A percentile compares a stretch with the other conserved stretches of the same genome.
These are phyloP conservation scores for Brachyistius frenatus DNA, from an alignment of 2,113 vertebrate species.

Conservation along the genomic window DNA sequence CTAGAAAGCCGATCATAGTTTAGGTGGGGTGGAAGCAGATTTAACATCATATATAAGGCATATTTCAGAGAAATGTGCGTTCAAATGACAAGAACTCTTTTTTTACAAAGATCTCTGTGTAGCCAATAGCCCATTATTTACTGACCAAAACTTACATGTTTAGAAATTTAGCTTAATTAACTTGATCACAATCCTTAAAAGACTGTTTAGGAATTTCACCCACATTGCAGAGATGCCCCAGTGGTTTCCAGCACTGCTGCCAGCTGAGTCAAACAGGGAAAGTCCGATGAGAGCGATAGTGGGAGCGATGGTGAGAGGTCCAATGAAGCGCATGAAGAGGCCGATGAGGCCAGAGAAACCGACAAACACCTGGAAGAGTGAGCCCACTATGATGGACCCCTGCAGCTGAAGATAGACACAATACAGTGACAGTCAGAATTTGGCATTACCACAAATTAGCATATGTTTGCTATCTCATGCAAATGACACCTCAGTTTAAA, in stretches of 20 bases:
- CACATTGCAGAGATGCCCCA: conserved; percentile 94
- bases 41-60: neutral
- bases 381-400: conserved; percentile 93
- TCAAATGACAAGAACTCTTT: neutral
- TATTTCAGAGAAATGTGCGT: neutral
- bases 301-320: conserved; percentile 96
- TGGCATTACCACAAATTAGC: neutral
- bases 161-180: no score
- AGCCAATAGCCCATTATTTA: neutral
- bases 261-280: conserved; percentile 91
- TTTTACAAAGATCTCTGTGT: neutral
- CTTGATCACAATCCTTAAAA: no score
- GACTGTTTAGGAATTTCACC: conserved; percentile 58
- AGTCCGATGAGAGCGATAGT: conserved; percentile 94
- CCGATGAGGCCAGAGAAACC: conserved; percentile 96
- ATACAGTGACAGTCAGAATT: neutral
- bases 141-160: neutral
- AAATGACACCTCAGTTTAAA: neutral
- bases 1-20: neutral
- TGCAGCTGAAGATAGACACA: conserved; percentile 85
- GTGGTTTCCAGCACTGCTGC: conserved; percentile 89
- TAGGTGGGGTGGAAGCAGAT: neutral
- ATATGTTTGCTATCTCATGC: no score
- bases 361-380: conserved; percentile 92
- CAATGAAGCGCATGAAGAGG: conserved; percentile 93